Evolutionary conservation across 2,888 invertebrate genomes (phyloP), one percentile per base, ranked within the genome.

Genomic region (Hypomecis punctinalis): DNA sequence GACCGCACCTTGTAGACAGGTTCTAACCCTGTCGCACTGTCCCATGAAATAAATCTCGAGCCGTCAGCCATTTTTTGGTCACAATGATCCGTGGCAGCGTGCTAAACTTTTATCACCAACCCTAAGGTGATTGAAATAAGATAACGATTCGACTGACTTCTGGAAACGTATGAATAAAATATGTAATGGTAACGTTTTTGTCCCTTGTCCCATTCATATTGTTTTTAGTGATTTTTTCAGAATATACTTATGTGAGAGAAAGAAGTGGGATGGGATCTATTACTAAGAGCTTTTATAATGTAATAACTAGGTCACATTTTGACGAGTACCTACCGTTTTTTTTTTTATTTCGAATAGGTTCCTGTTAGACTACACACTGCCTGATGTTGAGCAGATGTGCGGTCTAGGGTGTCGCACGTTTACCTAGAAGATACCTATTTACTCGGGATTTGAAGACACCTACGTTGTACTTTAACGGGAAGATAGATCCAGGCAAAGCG

Each of bases 31-130:
- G 23, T 73, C 74, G 71, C 68, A 67, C 64, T 52, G 69, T 63
- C 67, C 66, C 62, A 69, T 69, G 67, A 74, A 72, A 78, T 77
- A 79, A 75, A 78, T 79, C 76, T 72, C 66, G 53, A 71, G 71
- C 75, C 70, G 69, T 66, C 68, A 55, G 61, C 61, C 61, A 68
- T 73, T 77, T 78, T 74, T 78, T 75, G 63, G 61, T 58, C 60
- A 63, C 67, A 59, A 65, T 71, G 67, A 70, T 63, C 69, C 63
- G 62, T 65, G 61, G 56, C 42, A 51, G 39, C 54, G 43, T 11
- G 11, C 37, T 37, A 45, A 51, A 47, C 55, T 40, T 57, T 54
- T 54, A 66, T 66, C 68, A 56, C 40, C 46, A 61, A 63, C 67
- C 63, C n/a, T 68, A 68, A 47, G 10, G 0, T 33, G 53, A 45